Evolutionary conservation across 2,113 vertebrate genomes (phyloP), one percentile per base, ranked within the genome.

Genomic region (Pandion haliaetus): DNA sequence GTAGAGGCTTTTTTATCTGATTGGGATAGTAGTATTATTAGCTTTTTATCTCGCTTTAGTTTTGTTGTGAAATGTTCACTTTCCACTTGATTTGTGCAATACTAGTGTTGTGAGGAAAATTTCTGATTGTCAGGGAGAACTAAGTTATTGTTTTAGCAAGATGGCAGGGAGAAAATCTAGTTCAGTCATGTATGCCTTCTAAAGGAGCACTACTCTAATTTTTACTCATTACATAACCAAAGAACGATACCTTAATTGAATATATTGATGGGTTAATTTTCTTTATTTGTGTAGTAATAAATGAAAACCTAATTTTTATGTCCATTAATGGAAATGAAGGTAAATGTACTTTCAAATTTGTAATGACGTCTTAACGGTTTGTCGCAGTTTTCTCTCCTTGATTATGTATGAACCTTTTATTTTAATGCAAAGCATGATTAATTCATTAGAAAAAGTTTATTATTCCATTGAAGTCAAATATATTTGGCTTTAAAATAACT

Each of bases 321-420:
- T 66, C 54, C 54, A 74, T 88, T 93, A 95, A 50, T 82, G 49
- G 50, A 91, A 95, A 95, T 72, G 3, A 88, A 96, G 42, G n/a
- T 59, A 96, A 96, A 95, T 77, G 28, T 88, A 87, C 50, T 95
- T 96, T 69, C 66, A 93, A 42, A 90, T 78, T 79, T 0, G 0
- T 87, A 83, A 87, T 65, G 47, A 52, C 2, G 3, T 88, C 36
- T 85, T 93, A 94, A 86, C 92, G 34, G 7, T 89, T 82, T 84
- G 34, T 87, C 8, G 8, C 40, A 47, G 42, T 77, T 92, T 94
- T 96, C 32, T 72, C 7, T 83, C 57, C 25, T 76, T 82, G 23
- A 61, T 86, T 86, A 61, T 34, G 34, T 73, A 52, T 47, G 59
- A 88, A 57, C 14, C 62, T 83, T 83, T 92, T 34, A 4, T 91